Evolutionary conservation across 2,113 vertebrate genomes (phyloP), one percentile per base, ranked within the genome.

Genomic region (Abramis brama): DNA sequence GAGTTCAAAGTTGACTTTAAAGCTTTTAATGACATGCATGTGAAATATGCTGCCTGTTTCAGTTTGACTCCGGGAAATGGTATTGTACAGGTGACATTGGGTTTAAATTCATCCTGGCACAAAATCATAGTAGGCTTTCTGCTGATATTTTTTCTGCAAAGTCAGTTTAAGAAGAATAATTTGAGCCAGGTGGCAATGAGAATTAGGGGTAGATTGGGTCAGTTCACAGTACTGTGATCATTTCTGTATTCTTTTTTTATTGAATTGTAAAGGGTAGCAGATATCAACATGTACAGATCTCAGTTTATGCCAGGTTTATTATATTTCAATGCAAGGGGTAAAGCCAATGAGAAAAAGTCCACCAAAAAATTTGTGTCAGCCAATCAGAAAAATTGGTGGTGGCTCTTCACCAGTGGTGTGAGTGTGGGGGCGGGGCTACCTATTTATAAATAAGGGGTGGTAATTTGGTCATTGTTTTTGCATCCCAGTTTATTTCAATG

Each of bases 1-100:
- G 45, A 33, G 45, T 27, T 82, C 79, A 70, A 82, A 82, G 79
- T 82, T 82, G 23, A 82, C 62, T 70, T 70, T 17, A 82, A 82
- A 70, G 60, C 27, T 82, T 82, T 82, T 33, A 68, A 68, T 68
- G 62, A 36, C 19, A 50, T 70, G 62, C 8, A 55, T 0, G 15
- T 77, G 25, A 82, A 82, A 47, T 82, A 82, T 50, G 43, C 79
- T 23, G 27, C 19, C 17, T 68, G 43, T 68, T 82, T 47, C 2
- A 12, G 45, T 60, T 43, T 79, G 21, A 6, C 30, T 4, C 1
- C 9, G 55, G 21, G 7, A 6, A n/a, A 25, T 60, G 27, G 47
- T 66, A 47, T 81, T 81, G 12, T 23, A 23, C 55, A 23, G 55
- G 55, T 8, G 19, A 57, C 55, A 57, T 23, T 8, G 4, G 50